A percentile compares a stretch with the other conserved stretches of the same genome.
These are phyloP conservation scores for Halcyon chelicuti DNA, from an alignment of 2,797 vertebrate species.

Conservation along the genomic window DNA sequence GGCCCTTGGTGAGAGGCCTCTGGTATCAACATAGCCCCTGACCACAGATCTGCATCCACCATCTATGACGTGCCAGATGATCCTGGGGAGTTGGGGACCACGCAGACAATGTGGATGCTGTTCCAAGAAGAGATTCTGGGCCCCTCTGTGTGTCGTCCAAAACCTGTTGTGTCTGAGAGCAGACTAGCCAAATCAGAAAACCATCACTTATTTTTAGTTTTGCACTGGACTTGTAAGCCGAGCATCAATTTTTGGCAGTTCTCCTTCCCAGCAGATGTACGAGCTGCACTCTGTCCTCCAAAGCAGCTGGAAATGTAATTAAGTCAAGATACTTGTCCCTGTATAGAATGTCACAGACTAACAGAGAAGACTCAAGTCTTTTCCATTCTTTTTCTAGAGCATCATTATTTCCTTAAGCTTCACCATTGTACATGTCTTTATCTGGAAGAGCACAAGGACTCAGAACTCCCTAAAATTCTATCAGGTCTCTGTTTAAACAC, in stretches of 20 bases:
- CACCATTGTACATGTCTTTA: not conserved
- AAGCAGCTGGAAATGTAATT: constrained; percentile 5
- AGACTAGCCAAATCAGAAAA: not conserved
- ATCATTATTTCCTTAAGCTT: not conserved
- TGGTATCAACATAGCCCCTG: not conserved
- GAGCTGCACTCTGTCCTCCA: not conserved
- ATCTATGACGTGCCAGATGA: not conserved
- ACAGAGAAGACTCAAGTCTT: not conserved
- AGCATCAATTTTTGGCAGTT: not conserved
- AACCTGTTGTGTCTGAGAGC: not conserved
- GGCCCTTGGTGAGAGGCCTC: not conserved
- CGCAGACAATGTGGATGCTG: not conserved
- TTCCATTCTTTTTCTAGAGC: not conserved
- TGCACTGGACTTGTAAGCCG: not conserved
- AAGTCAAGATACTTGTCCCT: not conserved
- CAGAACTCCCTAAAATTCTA: not conserved
- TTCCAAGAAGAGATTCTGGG: not conserved
- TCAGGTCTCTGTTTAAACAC: not conserved
- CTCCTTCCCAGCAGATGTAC: not conserved
- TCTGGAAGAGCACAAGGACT: not conserved
- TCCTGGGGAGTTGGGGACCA: not conserved
- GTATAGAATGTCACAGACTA: not conserved
- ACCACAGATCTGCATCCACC: not conserved
- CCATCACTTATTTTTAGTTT: not conserved
- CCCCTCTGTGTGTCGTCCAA: not conserved